Evolutionary conservation across 2,888 invertebrate species (phyloP).

Genomic region (Torymus tubicola): DNA sequence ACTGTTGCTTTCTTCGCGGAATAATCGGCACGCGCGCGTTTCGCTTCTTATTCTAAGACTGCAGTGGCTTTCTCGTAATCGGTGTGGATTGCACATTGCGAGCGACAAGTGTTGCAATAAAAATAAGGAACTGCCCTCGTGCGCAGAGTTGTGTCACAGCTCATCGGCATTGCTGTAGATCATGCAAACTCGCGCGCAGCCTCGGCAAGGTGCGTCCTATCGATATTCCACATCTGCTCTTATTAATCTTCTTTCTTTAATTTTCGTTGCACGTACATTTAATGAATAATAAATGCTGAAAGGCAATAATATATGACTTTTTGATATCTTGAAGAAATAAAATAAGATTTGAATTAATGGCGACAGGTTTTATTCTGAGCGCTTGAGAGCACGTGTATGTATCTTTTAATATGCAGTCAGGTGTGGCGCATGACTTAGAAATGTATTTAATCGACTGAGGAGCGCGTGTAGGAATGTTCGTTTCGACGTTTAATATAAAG

Average conservation of each 20-base stretch:
- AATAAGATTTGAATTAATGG: conserved; percentile 23
- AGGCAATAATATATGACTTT: neutral
- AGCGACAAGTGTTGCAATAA: too few relatives aligned
- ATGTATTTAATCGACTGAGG: too few relatives aligned
- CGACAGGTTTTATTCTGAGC: neutral
- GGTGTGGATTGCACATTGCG: too few relatives aligned
- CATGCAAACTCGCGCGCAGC: too few relatives aligned
- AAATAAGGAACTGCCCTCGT: too few relatives aligned
- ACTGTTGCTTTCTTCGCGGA: neutral
- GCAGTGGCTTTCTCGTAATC: too few relatives aligned
- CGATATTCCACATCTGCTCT: too few relatives aligned
- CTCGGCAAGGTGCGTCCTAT: too few relatives aligned
- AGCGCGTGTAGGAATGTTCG: too few relatives aligned
- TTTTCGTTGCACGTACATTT: neutral
- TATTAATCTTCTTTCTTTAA: neutral
- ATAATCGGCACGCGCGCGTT: neutral
- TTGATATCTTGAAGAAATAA: neutral
- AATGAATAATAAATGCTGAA: conserved; percentile 1
- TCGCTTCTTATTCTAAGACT: conserved; percentile 8
- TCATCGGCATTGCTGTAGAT: too few relatives aligned
- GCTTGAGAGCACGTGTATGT: neutral
- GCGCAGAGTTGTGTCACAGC: too few relatives aligned
- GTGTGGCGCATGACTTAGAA: neutral
- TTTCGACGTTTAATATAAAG: neutral
- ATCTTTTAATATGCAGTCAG: conserved; percentile 8